Percentiles rank a stretch among this genome's conserved stretches.
Conservation (phyloP, 2,797 vertebrate genomes). For the Pelochelys cantorii region DNA sequence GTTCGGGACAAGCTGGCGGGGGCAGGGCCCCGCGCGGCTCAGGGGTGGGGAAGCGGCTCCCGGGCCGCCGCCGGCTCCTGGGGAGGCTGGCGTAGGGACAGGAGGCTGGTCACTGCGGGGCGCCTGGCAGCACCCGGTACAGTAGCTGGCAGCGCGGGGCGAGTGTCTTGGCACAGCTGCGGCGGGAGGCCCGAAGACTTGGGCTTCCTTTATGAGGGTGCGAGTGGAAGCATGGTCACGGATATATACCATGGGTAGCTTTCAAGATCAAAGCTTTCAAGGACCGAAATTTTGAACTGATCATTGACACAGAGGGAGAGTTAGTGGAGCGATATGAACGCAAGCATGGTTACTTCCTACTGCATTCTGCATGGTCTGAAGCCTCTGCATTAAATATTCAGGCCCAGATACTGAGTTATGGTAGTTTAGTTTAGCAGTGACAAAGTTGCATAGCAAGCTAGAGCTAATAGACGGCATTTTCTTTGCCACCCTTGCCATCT, state of each 20-base stretch:
- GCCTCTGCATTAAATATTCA: neutral
- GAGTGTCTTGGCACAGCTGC: neutral
- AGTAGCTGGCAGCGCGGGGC: too few relatives aligned
- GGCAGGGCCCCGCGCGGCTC: neutral
- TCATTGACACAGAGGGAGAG: neutral
- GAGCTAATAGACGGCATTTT: neutral
- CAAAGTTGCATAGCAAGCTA: neutral
- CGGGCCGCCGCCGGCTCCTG: neutral
- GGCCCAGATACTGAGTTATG: neutral
- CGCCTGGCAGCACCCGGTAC: neutral
- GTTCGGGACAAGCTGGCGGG: neutral
- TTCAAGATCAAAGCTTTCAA: neutral
- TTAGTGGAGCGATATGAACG: neutral
- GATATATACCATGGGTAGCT: neutral
- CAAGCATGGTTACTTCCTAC: neutral
- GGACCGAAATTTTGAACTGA: neutral
- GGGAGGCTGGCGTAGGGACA: neutral
- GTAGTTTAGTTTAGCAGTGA: neutral
- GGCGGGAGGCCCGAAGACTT: too few relatives aligned
- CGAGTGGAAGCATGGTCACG: neutral
- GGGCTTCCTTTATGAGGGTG: neutral
- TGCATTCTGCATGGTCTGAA: neutral
- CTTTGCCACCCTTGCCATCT: neutral
- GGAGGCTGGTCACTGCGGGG: too few relatives aligned
- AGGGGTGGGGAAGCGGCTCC: neutral